Percentiles rank a stretch among this genome's conserved stretches.
These are phyloP conservation scores for Danio kyathit DNA, from an alignment of 2,797 vertebrate genomes.

Conservation along the genomic window DNA sequence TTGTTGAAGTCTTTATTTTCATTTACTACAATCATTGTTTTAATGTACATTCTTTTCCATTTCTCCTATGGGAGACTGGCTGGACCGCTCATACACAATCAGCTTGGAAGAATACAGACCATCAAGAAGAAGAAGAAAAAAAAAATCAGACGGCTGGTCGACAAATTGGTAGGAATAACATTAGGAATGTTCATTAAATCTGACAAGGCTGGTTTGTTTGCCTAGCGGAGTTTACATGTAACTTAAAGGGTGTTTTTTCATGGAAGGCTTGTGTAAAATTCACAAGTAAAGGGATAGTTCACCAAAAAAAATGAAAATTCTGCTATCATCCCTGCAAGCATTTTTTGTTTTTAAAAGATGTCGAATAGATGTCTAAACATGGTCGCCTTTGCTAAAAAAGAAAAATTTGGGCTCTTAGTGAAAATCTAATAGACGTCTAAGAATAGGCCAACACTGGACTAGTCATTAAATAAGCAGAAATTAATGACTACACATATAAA, in stretches of 20 bases:
- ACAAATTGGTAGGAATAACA: neutral
- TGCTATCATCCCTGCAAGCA: neutral
- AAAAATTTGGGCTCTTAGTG: no score
- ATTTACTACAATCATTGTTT: slow-evolving; percentile 64
- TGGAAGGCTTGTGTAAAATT: neutral
- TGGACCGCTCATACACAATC: slow-evolving; percentile 19
- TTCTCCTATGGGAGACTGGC: slow-evolving; percentile 18
- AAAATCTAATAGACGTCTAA: no score
- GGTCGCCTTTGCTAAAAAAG: no score
- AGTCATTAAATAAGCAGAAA: no score
- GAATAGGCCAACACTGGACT: no score
- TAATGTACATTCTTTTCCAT: slow-evolving; percentile 58
- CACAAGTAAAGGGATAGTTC: neutral
- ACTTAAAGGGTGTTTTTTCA: neutral
- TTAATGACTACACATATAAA: no score
- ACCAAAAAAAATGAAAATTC: no score
- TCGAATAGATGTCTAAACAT: no score
- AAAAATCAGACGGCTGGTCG: neutral
- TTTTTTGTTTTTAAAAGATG: no score
- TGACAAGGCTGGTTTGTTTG: neutral
- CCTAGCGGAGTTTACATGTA: neutral
- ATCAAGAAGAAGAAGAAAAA: neutral
- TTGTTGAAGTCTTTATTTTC: slow-evolving; percentile 71
- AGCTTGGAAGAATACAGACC: neutral
- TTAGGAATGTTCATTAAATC: slow-evolving; percentile 12